Evolutionary conservation across 2,888 invertebrate genomes (phyloP), one percentile per base, ranked within the genome.

Genomic region (Spilarctia lutea): DNA sequence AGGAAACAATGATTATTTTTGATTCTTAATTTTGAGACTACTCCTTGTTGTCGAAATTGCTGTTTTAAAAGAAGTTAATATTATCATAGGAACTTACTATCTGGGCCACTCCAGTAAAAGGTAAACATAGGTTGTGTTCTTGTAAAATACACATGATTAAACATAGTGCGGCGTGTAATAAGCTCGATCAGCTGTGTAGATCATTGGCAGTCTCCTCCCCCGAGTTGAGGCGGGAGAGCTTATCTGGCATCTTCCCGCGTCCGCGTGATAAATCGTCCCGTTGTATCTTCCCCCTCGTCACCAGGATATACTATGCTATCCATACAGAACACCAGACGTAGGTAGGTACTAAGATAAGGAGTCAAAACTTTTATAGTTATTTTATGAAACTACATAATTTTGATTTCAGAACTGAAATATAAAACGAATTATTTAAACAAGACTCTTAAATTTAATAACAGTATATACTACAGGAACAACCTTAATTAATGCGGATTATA

Each of bases 221-320:
- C 76, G 81, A 83, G 75, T 81, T 79, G 78, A 75, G 74, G 81
- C 80, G 86, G 81, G 85, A 84, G 84, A 86, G 89, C 91, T 93
- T 93, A 93, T 92, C 93, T 90, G 89, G 84, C 89, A 86, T 89
- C 89, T 90, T 90, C 90, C 88, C 88, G 86, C 80, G 90, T 94
- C 88, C 88, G 86, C 80, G 90, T 94, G 92, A 94, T 94, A 93
- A 93, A 94, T 94, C 91, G 88, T 88, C 89, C 85, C 83, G 87
- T 86, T 90, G 91, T 93, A 91, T 92, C 87, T 85, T 87, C 90
- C 88, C 90, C 89, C 89, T 88, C 87, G 84, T 87, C 86, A 81
- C 88, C 88, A 89, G 85, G 83, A 87, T 85, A 84, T 88, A 86
- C 83, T 83, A 83, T 82, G 83, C 82, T 85, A 80, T 83, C 84